These are phyloP conservation scores for Lycaon pictus DNA, from an alignment of 2,113 vertebrate genomes.

Conservation along the genomic window DNA sequence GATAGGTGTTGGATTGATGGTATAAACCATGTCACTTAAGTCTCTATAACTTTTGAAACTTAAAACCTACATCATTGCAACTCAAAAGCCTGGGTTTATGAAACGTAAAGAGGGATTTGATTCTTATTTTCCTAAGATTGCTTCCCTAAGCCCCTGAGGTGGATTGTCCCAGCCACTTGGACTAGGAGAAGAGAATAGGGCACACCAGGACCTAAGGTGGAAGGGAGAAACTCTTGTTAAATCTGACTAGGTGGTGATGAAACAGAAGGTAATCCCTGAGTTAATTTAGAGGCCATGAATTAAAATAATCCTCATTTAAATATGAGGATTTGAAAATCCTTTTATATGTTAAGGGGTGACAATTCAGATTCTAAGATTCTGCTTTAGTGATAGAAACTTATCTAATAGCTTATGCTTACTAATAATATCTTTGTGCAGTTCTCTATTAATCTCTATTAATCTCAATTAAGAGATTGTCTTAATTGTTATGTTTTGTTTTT, in stretches of 20 bases:
- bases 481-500: neutral
- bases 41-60: neutral
- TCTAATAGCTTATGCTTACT: neutral
- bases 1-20: neutral
- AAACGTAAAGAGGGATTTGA: neutral
- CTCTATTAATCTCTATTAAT: neutral
- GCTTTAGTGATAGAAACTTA: neutral
- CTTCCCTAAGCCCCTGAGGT: neutral
- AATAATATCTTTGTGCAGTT: neutral
- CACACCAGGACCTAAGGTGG: neutral
- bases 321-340: neutral
- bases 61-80: neutral
- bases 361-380: slow-evolving; percentile 14
- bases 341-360: neutral
- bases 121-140: neutral
- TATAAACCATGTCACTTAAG: neutral
- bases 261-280: neutral
- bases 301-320: neutral
- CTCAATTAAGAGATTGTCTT: neutral
- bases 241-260: neutral
- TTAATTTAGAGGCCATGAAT: neutral
- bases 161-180: neutral
- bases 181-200: neutral
- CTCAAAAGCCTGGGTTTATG: neutral
- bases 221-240: neutral